Evolutionary conservation across 2,797 vertebrate species (phyloP).

Genomic region (Emys orbicularis): DNA sequence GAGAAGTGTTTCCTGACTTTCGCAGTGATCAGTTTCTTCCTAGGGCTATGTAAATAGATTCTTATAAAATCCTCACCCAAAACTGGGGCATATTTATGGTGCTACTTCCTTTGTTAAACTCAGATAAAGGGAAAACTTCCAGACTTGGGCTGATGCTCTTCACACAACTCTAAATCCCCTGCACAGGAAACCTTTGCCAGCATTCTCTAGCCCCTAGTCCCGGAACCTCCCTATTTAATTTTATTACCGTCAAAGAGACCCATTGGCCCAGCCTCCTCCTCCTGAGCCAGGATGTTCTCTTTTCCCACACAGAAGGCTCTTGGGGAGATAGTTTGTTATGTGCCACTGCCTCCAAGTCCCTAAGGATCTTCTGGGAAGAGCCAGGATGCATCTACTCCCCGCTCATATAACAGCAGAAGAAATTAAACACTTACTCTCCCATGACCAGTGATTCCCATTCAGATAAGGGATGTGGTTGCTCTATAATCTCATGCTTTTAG

Average conservation of each 20-base stretch:
- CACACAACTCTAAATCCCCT: background rate
- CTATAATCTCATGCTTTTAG: background rate
- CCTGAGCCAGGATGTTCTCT: background rate
- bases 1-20: conserved; percentile 13
- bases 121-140: background rate
- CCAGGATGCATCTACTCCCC: background rate
- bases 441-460: background rate
- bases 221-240: background rate
- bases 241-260: background rate
- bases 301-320: background rate
- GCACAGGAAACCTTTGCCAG: background rate
- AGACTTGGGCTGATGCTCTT: background rate
- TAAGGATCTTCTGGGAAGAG: background rate
- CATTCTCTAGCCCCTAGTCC: background rate
- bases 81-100: background rate
- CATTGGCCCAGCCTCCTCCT: background rate
- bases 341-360: rapidly evolving
- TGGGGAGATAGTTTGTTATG: background rate
- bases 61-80: conserved; percentile 21
- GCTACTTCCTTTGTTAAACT: background rate
- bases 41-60: conserved; percentile 16
- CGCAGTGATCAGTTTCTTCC: conserved; percentile 15
- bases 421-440: background rate
- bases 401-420: background rate
- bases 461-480: background rate